Evolutionary conservation across 1,140 invertebrate species (phyloP), one percentile per base, ranked within the genome.

Genomic region (Microplitis mediator): DNA sequence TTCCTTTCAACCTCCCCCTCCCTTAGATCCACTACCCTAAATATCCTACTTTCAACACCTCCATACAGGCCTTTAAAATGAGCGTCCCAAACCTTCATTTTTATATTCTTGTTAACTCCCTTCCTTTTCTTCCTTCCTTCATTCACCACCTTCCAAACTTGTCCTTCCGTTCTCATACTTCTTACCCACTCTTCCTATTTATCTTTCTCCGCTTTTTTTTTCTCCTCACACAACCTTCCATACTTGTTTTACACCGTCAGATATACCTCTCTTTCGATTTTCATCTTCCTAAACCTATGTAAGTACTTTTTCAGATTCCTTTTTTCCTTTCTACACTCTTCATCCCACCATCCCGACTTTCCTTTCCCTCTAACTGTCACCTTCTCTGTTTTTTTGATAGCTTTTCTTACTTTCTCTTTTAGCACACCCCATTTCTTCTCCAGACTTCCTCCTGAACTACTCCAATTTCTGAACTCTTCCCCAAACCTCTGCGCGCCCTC

Each of bases 291-390:
- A 32, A 32, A n/a, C 36, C 14, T 60, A 3, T 39, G 14, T 32
- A 6, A 23, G 3, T 4, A 11, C 23, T 62, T 50, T 45, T 35
- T 31, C 32, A 32, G 50, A 8, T n/a, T 34, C 63, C 1, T 23
- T 50, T 39, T 72, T 72, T 31, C 23, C 23, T 1, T 36, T 6
- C 32, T 66, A 35, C 56, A 67, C n/a, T 67, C 62, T 9, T 72
- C 51, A n/a, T 72, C 63, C 23, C 45, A 65, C 63, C 63, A 69
- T 3, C 36, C 8, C 4, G 2, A 54, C 56, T 45, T 62, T 3
- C 35, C 56, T 4, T 9, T 32, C 31, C 39, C 13, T 36, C 23
- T 35, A 23, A 11, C 54, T 9, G 50, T 35, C 34, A 1, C 32
- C 60, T 45, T 54, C 0, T 54, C 3, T 54, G 14, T n/a, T 11